Conservation (phyloP, 2,113 vertebrate genomes). For the Baryphthengus martii region DNA sequence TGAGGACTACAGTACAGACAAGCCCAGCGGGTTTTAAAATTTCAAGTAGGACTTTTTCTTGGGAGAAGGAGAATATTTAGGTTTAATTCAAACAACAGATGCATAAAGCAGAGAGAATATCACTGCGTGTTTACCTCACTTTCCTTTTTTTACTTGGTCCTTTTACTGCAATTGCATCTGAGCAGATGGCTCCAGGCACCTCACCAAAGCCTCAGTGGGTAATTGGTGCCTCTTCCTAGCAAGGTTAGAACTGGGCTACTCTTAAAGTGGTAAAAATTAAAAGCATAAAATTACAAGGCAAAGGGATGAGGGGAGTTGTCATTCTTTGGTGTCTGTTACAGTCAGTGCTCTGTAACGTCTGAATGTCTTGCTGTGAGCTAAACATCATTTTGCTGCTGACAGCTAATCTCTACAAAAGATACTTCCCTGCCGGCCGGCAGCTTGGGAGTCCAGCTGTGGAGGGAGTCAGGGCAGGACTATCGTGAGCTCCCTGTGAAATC, state of each 20-base stretch:
- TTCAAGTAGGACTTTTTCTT: neutral
- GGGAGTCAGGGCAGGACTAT: neutral
- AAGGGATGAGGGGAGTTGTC: neutral
- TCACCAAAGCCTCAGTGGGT: neutral
- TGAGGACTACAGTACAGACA: neutral
- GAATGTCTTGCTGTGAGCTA: neutral
- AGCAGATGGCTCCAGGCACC: neutral
- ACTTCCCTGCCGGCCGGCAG: neutral
- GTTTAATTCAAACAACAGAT: neutral
- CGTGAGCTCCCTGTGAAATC: neutral
- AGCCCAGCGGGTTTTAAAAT: neutral
- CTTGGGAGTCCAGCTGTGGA: neutral
- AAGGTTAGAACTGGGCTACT: neutral
- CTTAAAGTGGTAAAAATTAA: neutral
- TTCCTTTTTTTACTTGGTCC: neutral
- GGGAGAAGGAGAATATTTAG: neutral
- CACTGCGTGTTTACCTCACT: neutral
- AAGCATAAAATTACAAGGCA: neutral
- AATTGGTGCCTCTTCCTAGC: neutral
- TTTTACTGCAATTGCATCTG: neutral
- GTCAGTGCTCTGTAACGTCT: neutral
- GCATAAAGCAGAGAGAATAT: neutral
- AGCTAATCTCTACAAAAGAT: neutral
- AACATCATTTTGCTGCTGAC: neutral
- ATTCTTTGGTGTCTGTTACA: neutral